Evolutionary conservation across 2,888 invertebrate species (phyloP).

Genomic region (Neuroscelio doddi): DNA sequence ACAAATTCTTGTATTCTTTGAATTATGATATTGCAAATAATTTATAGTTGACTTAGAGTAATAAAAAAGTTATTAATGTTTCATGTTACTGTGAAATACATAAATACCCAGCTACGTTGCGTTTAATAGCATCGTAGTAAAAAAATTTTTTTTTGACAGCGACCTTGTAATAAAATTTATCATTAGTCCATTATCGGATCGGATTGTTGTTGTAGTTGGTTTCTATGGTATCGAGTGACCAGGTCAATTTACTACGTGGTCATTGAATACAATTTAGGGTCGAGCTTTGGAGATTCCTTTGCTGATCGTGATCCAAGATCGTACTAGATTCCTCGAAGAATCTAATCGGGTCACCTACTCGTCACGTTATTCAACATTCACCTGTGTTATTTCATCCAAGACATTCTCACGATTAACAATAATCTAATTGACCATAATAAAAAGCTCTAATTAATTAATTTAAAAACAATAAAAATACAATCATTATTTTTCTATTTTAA

Average conservation of each 20-base stretch:
- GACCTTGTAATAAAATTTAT: slow-evolving; percentile 63
- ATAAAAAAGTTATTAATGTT: background rate
- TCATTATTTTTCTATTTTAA: no score
- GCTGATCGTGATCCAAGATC: slow-evolving; percentile 48
- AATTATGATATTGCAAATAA: no score
- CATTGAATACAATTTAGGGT: slow-evolving; percentile 50
- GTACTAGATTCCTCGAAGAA: slow-evolving; percentile 46
- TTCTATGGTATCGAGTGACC: slow-evolving; percentile 68
- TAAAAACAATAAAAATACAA: no score
- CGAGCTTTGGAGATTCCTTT: slow-evolving; percentile 34
- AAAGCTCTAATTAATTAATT: no score
- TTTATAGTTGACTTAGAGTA: background rate
- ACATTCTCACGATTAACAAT: background rate
- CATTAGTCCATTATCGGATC: slow-evolving; percentile 53
- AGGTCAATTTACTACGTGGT: slow-evolving; percentile 71
- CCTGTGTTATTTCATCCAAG: slow-evolving; percentile 43
- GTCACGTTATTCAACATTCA: slow-evolving; percentile 48
- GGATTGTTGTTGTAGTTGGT: slow-evolving; percentile 64
- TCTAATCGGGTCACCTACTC: slow-evolving; percentile 44
- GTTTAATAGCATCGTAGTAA: background rate
- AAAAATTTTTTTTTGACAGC: slow-evolving; percentile 22
- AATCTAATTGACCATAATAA: no score
- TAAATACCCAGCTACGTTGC: background rate
- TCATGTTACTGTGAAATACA: background rate
- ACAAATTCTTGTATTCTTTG: no score